These are phyloP conservation scores for Plebejus argus DNA, from an alignment of 2,888 invertebrate genomes.

Conservation along the genomic window DNA sequence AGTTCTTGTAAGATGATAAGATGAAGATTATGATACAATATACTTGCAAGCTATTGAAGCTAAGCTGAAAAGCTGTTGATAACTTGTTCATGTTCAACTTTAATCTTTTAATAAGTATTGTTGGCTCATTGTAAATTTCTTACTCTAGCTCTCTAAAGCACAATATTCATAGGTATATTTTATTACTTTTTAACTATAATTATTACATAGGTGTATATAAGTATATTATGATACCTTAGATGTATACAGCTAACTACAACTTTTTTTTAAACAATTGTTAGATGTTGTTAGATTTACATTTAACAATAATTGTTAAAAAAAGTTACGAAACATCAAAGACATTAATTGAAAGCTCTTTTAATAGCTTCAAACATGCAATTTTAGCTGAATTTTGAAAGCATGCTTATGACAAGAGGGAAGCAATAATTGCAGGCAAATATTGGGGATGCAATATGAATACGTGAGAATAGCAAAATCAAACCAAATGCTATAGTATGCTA, in stretches of 20 bases:
- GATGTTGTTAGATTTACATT: too few relatives aligned
- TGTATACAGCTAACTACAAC: too few relatives aligned
- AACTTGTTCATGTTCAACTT: neutral
- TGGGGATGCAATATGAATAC: neutral
- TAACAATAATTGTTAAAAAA: too few relatives aligned
- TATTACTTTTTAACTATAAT: too few relatives aligned
- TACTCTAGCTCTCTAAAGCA: too few relatives aligned
- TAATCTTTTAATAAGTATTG: neutral
- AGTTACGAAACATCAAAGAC: too few relatives aligned
- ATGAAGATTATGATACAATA: neutral
- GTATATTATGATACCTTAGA: too few relatives aligned
- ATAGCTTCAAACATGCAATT: neutral
- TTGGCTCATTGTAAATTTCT: neutral
- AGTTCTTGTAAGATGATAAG: neutral
- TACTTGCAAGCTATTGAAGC: conserved; percentile 5
- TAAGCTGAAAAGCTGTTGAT: neutral
- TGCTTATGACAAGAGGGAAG: neutral
- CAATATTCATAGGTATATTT: neutral
- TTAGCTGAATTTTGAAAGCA: neutral
- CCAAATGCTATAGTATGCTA: neutral
- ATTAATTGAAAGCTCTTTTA: neutral
- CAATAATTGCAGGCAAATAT: neutral
- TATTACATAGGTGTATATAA: too few relatives aligned
- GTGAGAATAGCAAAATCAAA: neutral
- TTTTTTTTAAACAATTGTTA: too few relatives aligned